These are phyloP conservation scores for Hesperophylax magnus DNA, from an alignment of 1,140 invertebrate species.

Conservation along the genomic window DNA sequence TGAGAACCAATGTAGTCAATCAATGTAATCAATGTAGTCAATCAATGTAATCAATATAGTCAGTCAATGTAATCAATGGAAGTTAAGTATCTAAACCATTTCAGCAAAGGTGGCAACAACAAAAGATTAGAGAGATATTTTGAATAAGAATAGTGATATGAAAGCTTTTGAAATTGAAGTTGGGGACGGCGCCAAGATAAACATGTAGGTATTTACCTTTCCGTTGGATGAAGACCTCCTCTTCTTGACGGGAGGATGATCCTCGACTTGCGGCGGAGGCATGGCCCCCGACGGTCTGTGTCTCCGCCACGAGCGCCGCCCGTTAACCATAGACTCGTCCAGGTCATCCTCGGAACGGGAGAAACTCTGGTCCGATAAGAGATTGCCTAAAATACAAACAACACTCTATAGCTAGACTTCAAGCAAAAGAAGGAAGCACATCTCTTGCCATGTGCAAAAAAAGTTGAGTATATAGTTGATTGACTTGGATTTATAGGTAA, in stretches of 20 bases:
- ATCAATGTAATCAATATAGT: neutral
- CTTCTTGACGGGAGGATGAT: constrained; percentile 69
- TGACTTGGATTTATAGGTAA: no score
- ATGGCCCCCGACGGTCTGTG: constrained; percentile 64
- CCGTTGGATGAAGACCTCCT: constrained; percentile 62
- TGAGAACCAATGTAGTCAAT: neutral
- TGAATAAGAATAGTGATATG: no score
- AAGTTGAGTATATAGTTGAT: no score
- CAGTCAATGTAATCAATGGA: neutral
- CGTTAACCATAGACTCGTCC: constrained; percentile 74
- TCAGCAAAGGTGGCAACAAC: no score
- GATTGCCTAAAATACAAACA: constrained; percentile 69
- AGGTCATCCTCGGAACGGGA: constrained; percentile 92
- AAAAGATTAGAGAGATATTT: no score
- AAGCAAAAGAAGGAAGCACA: no score
- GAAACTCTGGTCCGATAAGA: constrained; percentile 85
- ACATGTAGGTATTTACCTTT: neutral
- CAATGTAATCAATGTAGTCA: neutral
- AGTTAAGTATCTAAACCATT: no score
- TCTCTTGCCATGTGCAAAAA: no score
- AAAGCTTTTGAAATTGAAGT: no score
- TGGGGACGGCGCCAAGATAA: no score
- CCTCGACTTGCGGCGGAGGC: constrained; percentile 45
- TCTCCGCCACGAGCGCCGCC: constrained; percentile 77
- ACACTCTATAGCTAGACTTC: no score